A percentile compares a stretch with the other conserved stretches of the same genome.
These are phyloP conservation scores for Mystacides longicornis DNA, from an alignment of 2,888 invertebrate species.

Conservation along the genomic window DNA sequence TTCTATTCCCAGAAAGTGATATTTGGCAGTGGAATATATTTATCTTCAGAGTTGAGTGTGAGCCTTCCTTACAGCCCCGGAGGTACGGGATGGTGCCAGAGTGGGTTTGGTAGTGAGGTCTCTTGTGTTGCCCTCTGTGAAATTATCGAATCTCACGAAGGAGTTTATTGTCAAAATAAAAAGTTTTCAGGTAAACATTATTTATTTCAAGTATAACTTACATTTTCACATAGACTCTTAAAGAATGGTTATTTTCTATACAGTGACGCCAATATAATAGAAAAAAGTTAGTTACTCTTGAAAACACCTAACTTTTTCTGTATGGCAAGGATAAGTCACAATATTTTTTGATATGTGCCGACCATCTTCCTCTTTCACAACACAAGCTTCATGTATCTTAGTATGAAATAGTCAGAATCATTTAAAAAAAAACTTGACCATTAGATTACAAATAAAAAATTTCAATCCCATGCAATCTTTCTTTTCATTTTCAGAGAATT, in stretches of 20 bases:
- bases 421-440: too few species aligned
- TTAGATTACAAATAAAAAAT: too few species aligned
- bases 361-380: too few species aligned
- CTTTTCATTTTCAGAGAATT: constrained; percentile 35
- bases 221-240: too few species aligned
- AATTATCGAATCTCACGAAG: constrained; percentile 63
- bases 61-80: constrained; percentile 66
- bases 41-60: constrained; percentile 66
- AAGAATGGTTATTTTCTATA: too few species aligned
- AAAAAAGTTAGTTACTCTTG: too few species aligned
- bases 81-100: constrained; percentile 70
- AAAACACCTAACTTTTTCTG: too few species aligned
- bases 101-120: constrained; percentile 65
- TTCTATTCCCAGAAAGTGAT: constrained; percentile 29
- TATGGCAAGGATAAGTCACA: not conserved
- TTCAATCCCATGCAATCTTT: too few species aligned
- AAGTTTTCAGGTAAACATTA: constrained; percentile 31
- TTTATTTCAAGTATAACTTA: too few species aligned
- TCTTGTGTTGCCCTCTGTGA: constrained; percentile 77
- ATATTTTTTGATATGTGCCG: not conserved
- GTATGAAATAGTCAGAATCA: too few species aligned
- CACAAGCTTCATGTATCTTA: too few species aligned
- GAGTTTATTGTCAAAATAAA: constrained; percentile 49
- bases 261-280: too few species aligned
- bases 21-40: constrained; percentile 66